Percentiles rank a stretch among this genome's conserved stretches.
Conservation (phyloP, 2,888 invertebrate species). For the Dryomyza anilis region DNA sequence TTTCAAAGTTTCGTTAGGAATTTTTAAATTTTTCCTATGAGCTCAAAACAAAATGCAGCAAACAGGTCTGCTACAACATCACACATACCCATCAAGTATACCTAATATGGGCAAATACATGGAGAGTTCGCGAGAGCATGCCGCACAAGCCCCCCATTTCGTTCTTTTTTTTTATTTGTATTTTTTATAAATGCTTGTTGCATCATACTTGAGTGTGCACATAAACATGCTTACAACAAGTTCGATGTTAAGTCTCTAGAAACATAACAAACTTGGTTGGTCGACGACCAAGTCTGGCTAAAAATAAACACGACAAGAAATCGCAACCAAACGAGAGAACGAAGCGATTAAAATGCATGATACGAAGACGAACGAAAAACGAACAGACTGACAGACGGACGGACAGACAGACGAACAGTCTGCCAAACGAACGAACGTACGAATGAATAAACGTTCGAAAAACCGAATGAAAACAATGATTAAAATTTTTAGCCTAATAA, state of each 20-base stretch:
- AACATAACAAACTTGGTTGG: slow-evolving; percentile 19
- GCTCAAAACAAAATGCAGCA: too few species aligned
- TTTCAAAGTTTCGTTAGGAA: too few species aligned
- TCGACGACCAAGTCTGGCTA: slow-evolving; percentile 12
- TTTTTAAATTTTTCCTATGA: too few species aligned
- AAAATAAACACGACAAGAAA: slow-evolving; percentile 21
- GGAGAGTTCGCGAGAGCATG: too few species aligned
- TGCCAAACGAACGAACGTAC: slow-evolving; percentile 18
- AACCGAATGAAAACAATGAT: slow-evolving; percentile 42
- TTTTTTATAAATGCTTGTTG: slow-evolving; percentile 14
- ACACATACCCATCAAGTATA: too few species aligned
- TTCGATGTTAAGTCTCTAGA: slow-evolving; percentile 19
- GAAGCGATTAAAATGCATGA: slow-evolving; percentile 28
- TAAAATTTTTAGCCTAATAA: slow-evolving; percentile 55
- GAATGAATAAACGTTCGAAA: slow-evolving; percentile 33
- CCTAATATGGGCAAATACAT: too few species aligned
- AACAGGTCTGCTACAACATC: too few species aligned
- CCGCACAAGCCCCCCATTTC: not conserved
- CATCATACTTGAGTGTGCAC: slow-evolving; percentile 20
- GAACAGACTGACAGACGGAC: slow-evolving; percentile 13
- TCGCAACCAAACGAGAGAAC: slow-evolving; percentile 1
- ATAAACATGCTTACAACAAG: slow-evolving; percentile 16
- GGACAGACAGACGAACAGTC: slow-evolving; percentile 18
- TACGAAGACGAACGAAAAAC: slow-evolving; percentile 13
- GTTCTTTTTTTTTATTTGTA: too few species aligned